Evolutionary conservation across 2,797 vertebrate genomes (phyloP), one percentile per base, ranked within the genome.

Genomic region (Micropoecilia bifurca): DNA sequence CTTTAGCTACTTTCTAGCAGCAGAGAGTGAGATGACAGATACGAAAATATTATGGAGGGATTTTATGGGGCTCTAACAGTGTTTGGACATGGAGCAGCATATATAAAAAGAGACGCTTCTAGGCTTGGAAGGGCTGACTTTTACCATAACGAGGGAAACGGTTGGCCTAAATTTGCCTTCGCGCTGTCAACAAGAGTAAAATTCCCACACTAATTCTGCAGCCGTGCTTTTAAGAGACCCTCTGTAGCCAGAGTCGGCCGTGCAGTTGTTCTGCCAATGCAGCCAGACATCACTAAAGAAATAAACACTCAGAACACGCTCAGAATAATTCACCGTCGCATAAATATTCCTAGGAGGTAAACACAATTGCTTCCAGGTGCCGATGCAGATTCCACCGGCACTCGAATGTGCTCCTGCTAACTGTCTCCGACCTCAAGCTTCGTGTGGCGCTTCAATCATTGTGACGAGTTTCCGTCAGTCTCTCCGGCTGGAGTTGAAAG

Each of bases 281-380:
- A 80, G 85, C 75, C 88, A 90, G 91, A 91, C 81, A 68, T 83
- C 63, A 9, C 46, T 87, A 82, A 53, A 88, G 88, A 89, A 91
- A 93, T 92, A 93, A 94, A 92, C 89, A 90, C 66, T 4, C 53
- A 36, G 88, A 91, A 89, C 89, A 91, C 87, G 93, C 92, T 91
- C 83, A 86, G 90, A 93, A 94, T 93, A 93, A 93, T 91, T 90
- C 90, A 90, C 83, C 81, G 78, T 87, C 80, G 79, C 87, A 91
- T 91, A 94, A 91, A 93, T 93, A 94, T 91, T 93, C 76, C 86
- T 73, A 50, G 73, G 81, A 85, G 86, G 80, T 80, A 87, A 86
- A 85, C 77, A 59, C 82, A 78, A 94, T 92, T 88, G 82, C 85
- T 94, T 93, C 93, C 94, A 94, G 88, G 91, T 92, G 90, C 79